Conservation (phyloP, 2,888 invertebrate genomes). For the Lithophane socia region DNA sequence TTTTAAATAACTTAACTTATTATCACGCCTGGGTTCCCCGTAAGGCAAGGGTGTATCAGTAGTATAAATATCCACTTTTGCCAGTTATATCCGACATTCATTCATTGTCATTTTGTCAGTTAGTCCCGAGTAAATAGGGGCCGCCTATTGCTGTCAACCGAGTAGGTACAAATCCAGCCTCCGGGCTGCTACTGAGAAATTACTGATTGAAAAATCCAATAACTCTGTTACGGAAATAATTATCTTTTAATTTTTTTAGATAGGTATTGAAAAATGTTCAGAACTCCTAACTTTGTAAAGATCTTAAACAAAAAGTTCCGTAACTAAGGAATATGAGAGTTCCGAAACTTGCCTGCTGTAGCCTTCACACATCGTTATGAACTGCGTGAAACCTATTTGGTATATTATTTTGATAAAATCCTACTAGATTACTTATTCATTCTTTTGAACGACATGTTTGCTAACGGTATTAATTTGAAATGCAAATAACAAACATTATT, state of each 20-base stretch:
- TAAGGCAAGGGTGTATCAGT: not conserved
- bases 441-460: conserved; percentile 12
- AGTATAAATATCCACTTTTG: not conserved
- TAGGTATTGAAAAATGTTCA: not conserved
- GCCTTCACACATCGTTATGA: not conserved
- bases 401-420: not conserved
- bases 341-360: not conserved
- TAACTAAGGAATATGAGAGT: not conserved
- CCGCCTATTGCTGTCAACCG: too few relatives aligned
- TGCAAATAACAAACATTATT: conserved; percentile 21
- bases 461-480: conserved; percentile 23
- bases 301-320: too few relatives aligned
- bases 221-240: not conserved
- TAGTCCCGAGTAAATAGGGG: too few relatives aligned
- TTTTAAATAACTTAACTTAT: not conserved
- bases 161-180: not conserved
- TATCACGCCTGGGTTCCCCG: too few relatives aligned
- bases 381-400: not conserved
- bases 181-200: not conserved
- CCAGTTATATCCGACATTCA: not conserved
- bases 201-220: not conserved
- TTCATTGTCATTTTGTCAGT: too few relatives aligned
- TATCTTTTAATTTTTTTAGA: not conserved
- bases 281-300: not conserved
- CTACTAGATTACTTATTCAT: conserved; percentile 14